These are phyloP conservation scores for Ibidorhyncha struthersii DNA, from an alignment of 2,113 vertebrate species.

Conservation along the genomic window DNA sequence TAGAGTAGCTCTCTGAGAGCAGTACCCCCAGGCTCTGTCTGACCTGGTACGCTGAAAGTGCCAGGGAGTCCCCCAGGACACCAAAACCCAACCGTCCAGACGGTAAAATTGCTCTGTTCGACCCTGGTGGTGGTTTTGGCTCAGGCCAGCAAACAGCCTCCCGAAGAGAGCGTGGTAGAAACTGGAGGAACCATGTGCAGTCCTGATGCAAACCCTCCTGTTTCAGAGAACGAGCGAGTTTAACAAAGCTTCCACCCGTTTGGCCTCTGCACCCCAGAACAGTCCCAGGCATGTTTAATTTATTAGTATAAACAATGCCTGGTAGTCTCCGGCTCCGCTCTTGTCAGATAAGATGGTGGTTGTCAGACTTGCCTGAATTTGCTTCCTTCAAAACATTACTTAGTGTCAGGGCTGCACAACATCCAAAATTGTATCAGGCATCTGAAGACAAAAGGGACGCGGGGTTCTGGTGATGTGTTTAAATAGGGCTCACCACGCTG, in stretches of 20 bases:
- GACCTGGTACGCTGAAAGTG: background rate
- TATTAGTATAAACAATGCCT: background rate
- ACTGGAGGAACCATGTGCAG: background rate
- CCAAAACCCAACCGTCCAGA: background rate
- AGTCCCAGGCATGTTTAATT: background rate
- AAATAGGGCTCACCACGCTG: background rate
- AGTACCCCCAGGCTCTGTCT: background rate
- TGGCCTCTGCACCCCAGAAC: background rate
- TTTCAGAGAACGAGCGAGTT: background rate
- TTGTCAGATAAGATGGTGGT: slow-evolving; percentile 3
- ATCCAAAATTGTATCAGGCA: background rate
- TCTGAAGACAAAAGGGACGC: background rate
- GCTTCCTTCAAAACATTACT: background rate
- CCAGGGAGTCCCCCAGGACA: background rate
- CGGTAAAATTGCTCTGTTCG: background rate
- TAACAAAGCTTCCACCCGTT: background rate
- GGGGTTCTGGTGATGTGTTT: background rate
- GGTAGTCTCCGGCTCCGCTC: background rate
- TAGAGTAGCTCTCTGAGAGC: background rate
- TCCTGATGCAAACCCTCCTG: background rate
- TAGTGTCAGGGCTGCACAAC: background rate
- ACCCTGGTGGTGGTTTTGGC: background rate
- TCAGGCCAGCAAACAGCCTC: background rate
- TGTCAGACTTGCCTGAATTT: slow-evolving; percentile 21
- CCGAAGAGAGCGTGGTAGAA: background rate